A percentile compares a stretch with the other conserved stretches of the same genome.
Evolutionary conservation across 1,140 invertebrate genomes (phyloP).

Genomic region (Trichonephila clavata): DNA sequence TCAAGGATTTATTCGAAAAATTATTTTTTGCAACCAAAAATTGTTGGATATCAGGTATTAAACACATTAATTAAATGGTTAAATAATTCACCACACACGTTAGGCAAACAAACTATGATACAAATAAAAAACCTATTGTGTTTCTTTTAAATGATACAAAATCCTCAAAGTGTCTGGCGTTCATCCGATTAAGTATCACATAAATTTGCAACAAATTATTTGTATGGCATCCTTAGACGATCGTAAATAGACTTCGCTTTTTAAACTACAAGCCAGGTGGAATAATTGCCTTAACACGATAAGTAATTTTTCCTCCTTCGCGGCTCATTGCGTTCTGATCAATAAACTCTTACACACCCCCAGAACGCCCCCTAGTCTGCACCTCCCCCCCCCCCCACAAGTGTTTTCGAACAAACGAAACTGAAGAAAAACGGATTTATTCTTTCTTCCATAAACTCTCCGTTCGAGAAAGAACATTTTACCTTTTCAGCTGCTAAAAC

Average conservation of each 20-base stretch:
- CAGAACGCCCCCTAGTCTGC: neutral
- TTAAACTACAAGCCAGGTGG: conserved; percentile 39
- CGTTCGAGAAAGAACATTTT: conserved; percentile 12
- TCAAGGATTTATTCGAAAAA: too few relatives aligned
- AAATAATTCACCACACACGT: too few relatives aligned
- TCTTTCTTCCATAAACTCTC: conserved; percentile 27
- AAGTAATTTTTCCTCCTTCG: conserved; percentile 54
- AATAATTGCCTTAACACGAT: conserved; percentile 36
- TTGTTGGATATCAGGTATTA: too few relatives aligned
- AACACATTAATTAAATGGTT: too few relatives aligned
- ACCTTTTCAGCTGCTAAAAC: conserved; percentile 50
- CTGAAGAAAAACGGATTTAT: conserved; percentile 36
- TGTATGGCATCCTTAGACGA: neutral
- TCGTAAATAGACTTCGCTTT: conserved; percentile 22
- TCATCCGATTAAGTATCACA: neutral
- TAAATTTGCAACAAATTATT: neutral
- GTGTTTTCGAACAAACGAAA: conserved; percentile 27
- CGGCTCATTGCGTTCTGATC: conserved; percentile 47
- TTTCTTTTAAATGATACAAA: neutral
- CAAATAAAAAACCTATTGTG: too few relatives aligned
- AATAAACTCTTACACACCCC: conserved; percentile 20
- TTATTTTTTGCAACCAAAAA: too few relatives aligned
- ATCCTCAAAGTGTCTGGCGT: neutral
- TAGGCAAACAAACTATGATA: too few relatives aligned
- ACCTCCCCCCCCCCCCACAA: neutral